Percentiles rank a stretch among this genome's conserved stretches.
These are phyloP conservation scores for Homarus gammarus DNA, from an alignment of 2,888 invertebrate species.

Conservation along the genomic window DNA sequence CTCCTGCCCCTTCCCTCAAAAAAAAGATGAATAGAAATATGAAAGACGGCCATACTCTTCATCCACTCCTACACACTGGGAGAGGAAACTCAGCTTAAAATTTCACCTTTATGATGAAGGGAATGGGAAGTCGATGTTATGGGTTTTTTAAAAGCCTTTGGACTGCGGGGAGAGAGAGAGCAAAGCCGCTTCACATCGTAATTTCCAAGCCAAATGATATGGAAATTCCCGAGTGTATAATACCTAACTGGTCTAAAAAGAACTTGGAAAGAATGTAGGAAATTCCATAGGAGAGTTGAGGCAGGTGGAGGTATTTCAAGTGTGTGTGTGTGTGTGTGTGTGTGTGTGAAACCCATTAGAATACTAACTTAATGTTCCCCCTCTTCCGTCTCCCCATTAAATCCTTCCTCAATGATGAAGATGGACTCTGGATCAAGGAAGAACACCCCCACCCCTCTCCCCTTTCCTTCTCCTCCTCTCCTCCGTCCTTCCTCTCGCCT, in stretches of 20 bases:
- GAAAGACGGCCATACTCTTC: background rate
- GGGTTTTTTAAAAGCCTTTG: background rate
- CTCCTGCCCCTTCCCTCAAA: background rate
- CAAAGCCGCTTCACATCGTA: background rate
- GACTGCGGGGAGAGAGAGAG: background rate
- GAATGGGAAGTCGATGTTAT: background rate
- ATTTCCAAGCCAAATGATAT: slow-evolving; percentile 10
- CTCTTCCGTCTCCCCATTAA: no score
- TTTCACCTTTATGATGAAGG: background rate
- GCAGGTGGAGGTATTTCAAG: no score
- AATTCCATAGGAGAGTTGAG: background rate
- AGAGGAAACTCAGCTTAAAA: background rate
- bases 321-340: no score
- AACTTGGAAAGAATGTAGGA: background rate
- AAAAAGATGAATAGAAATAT: no score
- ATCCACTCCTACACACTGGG: background rate
- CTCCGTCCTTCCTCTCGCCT: no score
- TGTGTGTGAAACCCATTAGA: no score
- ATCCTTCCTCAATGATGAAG: no score
- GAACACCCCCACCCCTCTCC: no score
- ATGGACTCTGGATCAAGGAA: no score
- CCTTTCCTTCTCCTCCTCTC: no score
- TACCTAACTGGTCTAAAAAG: background rate
- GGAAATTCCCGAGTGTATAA: background rate
- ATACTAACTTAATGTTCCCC: no score